A percentile compares a stretch with the other conserved stretches of the same genome.
phyloP scores from a whole-genome alignment of 2,888 invertebrate species.

The Meloe dianella region DNA sequence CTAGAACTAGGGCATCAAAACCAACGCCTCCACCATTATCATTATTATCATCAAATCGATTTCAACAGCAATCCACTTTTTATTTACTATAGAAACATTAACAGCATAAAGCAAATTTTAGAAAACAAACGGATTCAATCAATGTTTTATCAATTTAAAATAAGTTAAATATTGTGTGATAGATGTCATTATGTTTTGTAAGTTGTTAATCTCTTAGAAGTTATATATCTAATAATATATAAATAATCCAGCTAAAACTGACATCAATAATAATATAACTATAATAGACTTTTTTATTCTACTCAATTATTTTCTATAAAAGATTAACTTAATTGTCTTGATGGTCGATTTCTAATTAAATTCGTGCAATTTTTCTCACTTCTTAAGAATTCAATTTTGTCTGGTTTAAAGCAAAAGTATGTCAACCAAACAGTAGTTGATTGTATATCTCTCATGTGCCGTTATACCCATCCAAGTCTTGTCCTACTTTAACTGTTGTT shows the following conservation, averaged over 20 bases:
- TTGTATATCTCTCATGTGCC: background rate
- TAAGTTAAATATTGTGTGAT: too few species aligned
- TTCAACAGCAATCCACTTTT: background rate
- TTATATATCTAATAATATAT: too few species aligned
- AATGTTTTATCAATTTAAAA: too few species aligned
- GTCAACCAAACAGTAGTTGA: background rate
- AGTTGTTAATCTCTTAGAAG: too few species aligned
- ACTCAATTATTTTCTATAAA: too few species aligned
- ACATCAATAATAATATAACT: too few species aligned
- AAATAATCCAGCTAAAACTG: too few species aligned
- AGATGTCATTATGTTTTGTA: too few species aligned
- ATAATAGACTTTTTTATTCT: too few species aligned
- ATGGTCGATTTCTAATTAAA: background rate
- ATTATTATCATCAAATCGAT: background rate
- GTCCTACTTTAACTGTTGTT: constrained; percentile 3
- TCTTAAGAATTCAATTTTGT: background rate
- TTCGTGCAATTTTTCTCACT: background rate
- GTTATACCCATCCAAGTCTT: constrained; percentile 4
- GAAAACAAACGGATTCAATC: too few species aligned
- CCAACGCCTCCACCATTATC: background rate
- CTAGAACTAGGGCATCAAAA: background rate
- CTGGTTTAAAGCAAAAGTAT: constrained; percentile 1
- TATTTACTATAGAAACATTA: too few species aligned
- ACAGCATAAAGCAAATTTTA: too few species aligned
- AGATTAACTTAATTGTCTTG: background rate